Conservation (phyloP, 2,113 vertebrate species). For the Chamaea fasciata region DNA sequence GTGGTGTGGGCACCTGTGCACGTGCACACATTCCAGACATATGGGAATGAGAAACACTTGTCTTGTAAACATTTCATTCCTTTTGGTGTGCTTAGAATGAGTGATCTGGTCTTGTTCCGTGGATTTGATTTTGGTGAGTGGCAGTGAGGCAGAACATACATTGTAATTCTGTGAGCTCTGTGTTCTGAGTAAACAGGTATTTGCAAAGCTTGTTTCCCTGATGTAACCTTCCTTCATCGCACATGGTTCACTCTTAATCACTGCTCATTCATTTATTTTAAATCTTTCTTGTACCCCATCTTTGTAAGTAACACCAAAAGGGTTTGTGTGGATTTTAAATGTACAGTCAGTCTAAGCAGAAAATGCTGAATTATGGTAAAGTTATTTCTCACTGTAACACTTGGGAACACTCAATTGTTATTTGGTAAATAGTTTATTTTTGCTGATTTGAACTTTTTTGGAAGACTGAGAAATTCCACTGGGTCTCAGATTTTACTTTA, state of each 20-base stretch:
- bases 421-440: background rate
- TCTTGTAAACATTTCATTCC: background rate
- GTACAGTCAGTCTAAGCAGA: background rate
- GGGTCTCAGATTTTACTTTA: background rate
- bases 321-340: background rate
- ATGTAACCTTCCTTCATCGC: background rate
- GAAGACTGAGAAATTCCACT: background rate
- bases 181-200: background rate
- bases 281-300: background rate
- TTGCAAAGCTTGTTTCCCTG: background rate
- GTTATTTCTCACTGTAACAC: background rate
- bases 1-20: background rate
- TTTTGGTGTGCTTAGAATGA: background rate
- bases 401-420: background rate
- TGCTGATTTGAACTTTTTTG: background rate
- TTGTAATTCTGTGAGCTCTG: background rate
- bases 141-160: rapidly evolving
- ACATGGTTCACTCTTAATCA: background rate
- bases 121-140: background rate
- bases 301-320: background rate
- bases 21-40: background rate
- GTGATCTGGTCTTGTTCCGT: background rate
- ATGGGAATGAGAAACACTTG: background rate
- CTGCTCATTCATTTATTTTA: background rate
- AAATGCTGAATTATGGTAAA: background rate